Conservation (phyloP, 2,888 invertebrate genomes). For the Emmelina monodactyla region DNA sequence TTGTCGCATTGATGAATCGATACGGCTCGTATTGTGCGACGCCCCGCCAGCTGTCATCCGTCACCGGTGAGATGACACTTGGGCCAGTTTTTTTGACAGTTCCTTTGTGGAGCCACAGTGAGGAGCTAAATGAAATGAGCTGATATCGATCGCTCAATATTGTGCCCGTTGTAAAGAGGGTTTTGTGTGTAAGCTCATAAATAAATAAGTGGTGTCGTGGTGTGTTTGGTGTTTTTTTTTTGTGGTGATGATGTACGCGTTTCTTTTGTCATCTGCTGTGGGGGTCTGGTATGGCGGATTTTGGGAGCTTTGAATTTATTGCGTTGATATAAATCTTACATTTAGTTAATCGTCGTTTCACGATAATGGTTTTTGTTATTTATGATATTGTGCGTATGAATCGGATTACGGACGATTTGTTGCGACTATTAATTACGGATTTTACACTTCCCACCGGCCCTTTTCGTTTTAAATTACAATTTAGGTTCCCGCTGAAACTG, state of each 20-base stretch:
- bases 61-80: conserved; percentile 55
- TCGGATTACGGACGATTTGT: too few species aligned
- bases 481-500: too few species aligned
- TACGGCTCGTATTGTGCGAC: conserved; percentile 41
- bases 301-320: conserved; percentile 28
- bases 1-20: conserved; percentile 53
- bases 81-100: conserved; percentile 50
- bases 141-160: conserved; percentile 61
- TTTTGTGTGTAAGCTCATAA: conserved; percentile 49
- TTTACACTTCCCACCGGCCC: too few species aligned
- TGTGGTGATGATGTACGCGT: conserved; percentile 43
- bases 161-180: conserved; percentile 40
- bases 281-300: conserved; percentile 39
- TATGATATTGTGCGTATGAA: neutral
- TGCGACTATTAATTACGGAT: too few species aligned
- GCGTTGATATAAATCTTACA: conserved; percentile 3
- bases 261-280: conserved; percentile 41
- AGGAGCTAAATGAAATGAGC: conserved; percentile 46
- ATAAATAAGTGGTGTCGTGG: conserved; percentile 60
- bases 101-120: conserved; percentile 44
- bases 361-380: conserved; percentile 1
- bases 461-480: too few species aligned
- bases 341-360: conserved; percentile 1
- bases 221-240: conserved; percentile 40
- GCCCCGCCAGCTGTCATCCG: conserved; percentile 57